phyloP scores from a whole-genome alignment of 2,113 vertebrate genomes.

The Thamnophis sirtalis region DNA sequence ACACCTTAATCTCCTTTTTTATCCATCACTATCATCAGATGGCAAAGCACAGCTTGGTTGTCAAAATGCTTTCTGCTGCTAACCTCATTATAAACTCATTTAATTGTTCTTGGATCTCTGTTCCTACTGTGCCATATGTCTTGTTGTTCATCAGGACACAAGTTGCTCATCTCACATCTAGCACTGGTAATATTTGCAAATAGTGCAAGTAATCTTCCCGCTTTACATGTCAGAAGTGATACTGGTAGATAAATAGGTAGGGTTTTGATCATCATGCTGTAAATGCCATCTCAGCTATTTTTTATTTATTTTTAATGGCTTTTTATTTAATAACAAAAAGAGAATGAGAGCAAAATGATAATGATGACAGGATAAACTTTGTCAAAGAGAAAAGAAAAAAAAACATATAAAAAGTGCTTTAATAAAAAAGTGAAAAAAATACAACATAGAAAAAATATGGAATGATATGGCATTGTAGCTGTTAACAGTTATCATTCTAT shows the following conservation, averaged over 20 bases:
- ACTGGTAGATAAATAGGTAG: not conserved
- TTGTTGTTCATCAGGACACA: constrained; percentile 11
- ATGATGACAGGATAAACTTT: not conserved
- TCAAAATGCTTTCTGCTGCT: not conserved
- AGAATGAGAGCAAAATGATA: not conserved
- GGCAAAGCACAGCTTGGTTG: not conserved
- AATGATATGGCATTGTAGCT: not conserved
- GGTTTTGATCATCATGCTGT: not conserved
- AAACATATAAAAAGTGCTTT: not conserved
- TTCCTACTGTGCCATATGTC: constrained; percentile 4
- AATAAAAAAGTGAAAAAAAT: not conserved
- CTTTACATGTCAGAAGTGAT: not conserved
- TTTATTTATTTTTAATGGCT: not conserved
- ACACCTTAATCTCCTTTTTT: constrained; percentile 25
- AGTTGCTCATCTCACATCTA: not conserved
- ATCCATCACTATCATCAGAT: not conserved
- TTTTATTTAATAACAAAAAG: not conserved
- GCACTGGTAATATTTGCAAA: not conserved
- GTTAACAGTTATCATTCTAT: not conserved
- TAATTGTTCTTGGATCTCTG: constrained; percentile 19
- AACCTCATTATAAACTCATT: constrained; percentile 15
- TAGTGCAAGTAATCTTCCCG: not conserved
- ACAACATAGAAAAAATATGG: not conserved
- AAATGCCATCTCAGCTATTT: not conserved
- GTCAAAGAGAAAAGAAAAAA: not conserved